phyloP scores from a whole-genome alignment of 23 tunicate genomes.

The Aplidium turbinatum region DNA sequence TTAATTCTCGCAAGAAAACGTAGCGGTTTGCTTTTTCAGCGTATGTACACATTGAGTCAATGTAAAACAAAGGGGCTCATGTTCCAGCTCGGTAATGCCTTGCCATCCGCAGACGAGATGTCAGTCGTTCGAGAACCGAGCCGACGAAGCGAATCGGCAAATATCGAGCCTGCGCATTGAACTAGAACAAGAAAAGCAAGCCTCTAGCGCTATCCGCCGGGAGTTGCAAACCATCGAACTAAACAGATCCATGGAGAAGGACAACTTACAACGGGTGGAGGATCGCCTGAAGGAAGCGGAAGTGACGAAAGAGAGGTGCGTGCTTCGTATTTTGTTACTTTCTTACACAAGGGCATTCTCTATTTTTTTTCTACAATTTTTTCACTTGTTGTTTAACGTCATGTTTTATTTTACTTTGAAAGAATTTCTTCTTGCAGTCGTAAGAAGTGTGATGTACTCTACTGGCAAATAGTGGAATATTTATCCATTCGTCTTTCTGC shows the following conservation, averaged over 20 bases:
- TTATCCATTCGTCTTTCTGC: background rate
- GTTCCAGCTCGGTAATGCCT: no score
- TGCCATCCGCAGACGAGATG: constrained; percentile 27
- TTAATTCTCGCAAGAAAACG: no score
- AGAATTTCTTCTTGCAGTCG: no score
- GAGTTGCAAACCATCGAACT: constrained; percentile 35
- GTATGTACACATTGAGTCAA: no score
- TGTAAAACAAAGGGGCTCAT: no score
- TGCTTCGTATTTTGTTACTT: background rate
- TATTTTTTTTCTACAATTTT: no score
- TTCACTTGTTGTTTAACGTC: no score
- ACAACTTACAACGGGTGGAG: constrained; percentile 27
- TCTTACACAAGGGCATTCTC: no score
- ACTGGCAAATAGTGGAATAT: background rate
- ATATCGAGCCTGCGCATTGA: constrained; percentile 30
- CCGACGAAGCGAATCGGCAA: constrained; percentile 29
- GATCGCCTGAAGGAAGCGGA: constrained; percentile 45
- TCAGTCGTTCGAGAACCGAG: constrained; percentile 19
- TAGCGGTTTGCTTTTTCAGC: no score
- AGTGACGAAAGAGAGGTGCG: constrained; percentile 3
- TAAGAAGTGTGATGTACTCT: no score
- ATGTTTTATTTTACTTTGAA: background rate
- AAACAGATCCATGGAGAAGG: constrained; percentile 22
- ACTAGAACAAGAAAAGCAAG: constrained; percentile 29
- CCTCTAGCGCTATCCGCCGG: constrained; percentile 18